Evolutionary conservation across 2,888 invertebrate genomes (phyloP).

Genomic region (Parasteatoda lunata): DNA sequence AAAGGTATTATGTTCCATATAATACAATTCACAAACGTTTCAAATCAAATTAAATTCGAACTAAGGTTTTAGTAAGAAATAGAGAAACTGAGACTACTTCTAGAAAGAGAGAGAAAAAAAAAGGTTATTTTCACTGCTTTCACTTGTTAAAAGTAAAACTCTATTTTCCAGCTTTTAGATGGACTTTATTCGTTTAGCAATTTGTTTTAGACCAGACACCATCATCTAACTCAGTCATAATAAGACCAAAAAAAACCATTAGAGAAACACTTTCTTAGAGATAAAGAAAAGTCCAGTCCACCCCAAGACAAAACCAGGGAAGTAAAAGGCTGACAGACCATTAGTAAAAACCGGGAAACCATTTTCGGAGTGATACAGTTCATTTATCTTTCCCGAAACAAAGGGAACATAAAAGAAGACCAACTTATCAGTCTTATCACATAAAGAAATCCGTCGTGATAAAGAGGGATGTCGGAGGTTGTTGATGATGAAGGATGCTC

Average conservation of each 20-base stretch:
- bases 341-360: background rate
- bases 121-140: no score
- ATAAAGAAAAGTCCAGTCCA: background rate
- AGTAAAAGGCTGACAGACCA: background rate
- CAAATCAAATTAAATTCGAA: no score
- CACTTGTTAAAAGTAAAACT: no score
- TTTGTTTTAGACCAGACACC: no score
- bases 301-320: background rate
- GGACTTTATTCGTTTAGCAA: no score
- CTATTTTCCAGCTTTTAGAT: no score
- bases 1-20: no score
- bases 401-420: background rate
- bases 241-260: background rate
- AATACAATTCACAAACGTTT: no score
- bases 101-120: no score
- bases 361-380: background rate
- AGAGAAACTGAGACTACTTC: no score
- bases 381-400: conserved; percentile 2
- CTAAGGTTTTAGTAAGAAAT: no score
- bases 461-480: background rate
- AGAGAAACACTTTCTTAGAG: background rate
- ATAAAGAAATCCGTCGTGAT: background rate
- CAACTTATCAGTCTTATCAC: background rate
- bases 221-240: background rate
- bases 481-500: background rate